Base-by-base conservation (phyloP, 2,113 vertebrate species). In the Dendropsophus ebraccatus region DNA sequence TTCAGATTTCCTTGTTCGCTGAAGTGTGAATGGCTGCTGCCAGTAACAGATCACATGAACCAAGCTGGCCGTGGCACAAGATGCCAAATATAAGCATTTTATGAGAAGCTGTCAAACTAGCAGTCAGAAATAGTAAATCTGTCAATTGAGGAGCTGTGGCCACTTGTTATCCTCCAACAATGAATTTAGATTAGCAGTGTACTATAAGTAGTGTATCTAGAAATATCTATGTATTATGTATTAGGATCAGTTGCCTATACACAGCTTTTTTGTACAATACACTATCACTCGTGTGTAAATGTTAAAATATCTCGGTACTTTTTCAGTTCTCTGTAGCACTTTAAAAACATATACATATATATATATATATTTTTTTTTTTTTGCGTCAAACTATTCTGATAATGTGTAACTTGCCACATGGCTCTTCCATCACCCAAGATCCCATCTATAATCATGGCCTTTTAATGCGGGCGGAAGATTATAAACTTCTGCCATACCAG, bases 21-120 rank as follows among this genome's bases (percentile, higher is more conserved):
- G 47, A 30, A 76, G n/a, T 28, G 21, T 52, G 30, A n/a, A 80
- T 80, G 35, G 23, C 76, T 58, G 30, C 76, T 58, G 76, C 56
- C 78, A 62, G 35, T 81, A 62, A 81, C 23, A 28, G 23, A 65
- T 62, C 56, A 80, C 37, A 65, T 81, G 78, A 41, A 47, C 6
- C 78, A 65, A 41, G 58, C 78, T 45, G 54, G 54, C 30, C 1
- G 23, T 14, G 21, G 37, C 78, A 41, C 50, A 37, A 35, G 52
- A 23, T 56, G 76, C 52, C 76, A 80, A 45, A 45, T 25, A 47
- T 28, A 77, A 54, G 28, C 74, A 52, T 50, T 50, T 76, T 76
- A 30, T 62, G 77, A 28, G 56, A 47, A 9, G 78, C 78, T 81
- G 78, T 81, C 78, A 81, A 25, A 16, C 56, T 17, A 47, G 56